Conservation (phyloP, 2,888 invertebrate genomes). For the Dioctria rufipes region DNA sequence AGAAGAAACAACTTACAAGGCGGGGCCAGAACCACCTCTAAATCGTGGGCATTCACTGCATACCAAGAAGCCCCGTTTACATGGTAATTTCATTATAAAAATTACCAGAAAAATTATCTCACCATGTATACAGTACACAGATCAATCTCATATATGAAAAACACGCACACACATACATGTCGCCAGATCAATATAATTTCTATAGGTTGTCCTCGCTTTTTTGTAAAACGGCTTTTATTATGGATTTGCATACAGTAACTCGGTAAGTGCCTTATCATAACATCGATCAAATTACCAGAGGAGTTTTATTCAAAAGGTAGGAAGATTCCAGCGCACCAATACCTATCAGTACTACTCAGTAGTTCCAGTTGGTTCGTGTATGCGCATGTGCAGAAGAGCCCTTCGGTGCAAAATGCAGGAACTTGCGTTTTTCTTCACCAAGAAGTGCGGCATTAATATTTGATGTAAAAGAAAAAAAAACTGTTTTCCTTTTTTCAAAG, state of each 20-base stretch:
- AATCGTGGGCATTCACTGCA: conserved; percentile 38
- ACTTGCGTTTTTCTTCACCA: not conserved
- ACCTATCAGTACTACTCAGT: not conserved
- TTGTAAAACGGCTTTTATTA: conserved; percentile 27
- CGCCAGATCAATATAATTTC: not conserved
- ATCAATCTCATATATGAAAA: not conserved
- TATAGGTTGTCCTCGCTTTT: conserved; percentile 21
- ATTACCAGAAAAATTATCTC: conserved; percentile 46
- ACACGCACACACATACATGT: not conserved
- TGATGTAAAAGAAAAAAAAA: not conserved
- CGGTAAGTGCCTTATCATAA: conserved; percentile 48
- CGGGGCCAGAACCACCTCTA: conserved; percentile 51
- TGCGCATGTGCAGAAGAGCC: not conserved
- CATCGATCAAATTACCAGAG: conserved; percentile 46
- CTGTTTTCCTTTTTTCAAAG: conserved; percentile 6
- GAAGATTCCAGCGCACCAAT: conserved; percentile 19
- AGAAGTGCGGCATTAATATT: conserved; percentile 31
- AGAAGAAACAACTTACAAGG: conserved; percentile 25
- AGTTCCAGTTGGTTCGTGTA: no score
- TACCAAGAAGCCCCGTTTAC: conserved; percentile 46
- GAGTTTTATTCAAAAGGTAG: conserved; percentile 31
- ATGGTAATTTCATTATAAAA: conserved; percentile 58
- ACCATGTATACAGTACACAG: conserved; percentile 12
- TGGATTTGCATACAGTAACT: conserved; percentile 49
- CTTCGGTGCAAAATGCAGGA: conserved; percentile 8